Percentiles rank a stretch among this genome's conserved stretches.
phyloP scores from a whole-genome alignment of 2,888 invertebrate genomes.

The Drosophila borborema region DNA sequence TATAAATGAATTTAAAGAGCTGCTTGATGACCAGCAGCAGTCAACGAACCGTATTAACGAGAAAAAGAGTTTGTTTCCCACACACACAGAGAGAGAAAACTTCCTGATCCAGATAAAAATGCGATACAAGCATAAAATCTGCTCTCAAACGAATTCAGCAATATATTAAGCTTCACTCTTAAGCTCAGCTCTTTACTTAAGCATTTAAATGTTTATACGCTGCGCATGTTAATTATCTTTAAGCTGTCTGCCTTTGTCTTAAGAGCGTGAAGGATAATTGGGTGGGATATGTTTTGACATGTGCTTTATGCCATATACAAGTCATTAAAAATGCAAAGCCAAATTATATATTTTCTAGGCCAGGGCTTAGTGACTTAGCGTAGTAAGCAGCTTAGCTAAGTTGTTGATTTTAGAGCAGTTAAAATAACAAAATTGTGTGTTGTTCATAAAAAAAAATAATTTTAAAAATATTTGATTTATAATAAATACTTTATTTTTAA shows the following conservation, averaged over 20 bases:
- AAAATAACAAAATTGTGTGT: too few species aligned
- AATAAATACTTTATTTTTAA: too few species aligned
- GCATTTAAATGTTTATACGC: background rate
- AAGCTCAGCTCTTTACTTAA: background rate
- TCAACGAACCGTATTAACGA: conserved; percentile 59
- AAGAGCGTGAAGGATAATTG: background rate
- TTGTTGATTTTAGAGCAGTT: too few species aligned
- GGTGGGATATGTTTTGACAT: background rate
- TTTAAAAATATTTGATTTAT: too few species aligned
- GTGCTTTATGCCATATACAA: background rate
- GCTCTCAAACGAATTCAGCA: background rate
- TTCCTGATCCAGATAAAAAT: conserved; percentile 18
- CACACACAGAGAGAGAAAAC: background rate
- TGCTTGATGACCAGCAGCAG: conserved; percentile 54
- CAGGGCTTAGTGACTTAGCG: too few species aligned
- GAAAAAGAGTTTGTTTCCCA: conserved; percentile 30
- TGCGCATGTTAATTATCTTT: conserved; percentile 1
- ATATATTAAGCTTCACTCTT: background rate
- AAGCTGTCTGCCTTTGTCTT: background rate
- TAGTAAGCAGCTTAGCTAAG: too few species aligned
- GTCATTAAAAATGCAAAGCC: background rate
- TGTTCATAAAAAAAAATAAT: too few species aligned
- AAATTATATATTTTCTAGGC: too few species aligned
- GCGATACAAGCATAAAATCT: conserved; percentile 12
- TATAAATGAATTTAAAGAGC: conserved; percentile 45